These are phyloP conservation scores for Drosophila mimetica DNA, from an alignment of 2,888 invertebrate genomes.

Conservation along the genomic window DNA sequence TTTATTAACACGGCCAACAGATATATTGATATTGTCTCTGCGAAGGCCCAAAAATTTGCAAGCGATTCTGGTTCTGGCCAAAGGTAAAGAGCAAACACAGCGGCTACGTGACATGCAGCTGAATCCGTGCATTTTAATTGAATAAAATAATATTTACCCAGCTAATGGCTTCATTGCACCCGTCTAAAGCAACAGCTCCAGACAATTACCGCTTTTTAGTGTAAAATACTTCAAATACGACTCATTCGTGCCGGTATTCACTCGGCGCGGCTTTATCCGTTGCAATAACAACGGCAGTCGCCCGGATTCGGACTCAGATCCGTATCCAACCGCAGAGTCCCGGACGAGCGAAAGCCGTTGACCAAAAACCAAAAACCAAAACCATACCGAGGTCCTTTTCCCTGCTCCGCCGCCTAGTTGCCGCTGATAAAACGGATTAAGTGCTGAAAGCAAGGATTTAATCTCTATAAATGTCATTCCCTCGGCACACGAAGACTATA, in stretches of 20 bases:
- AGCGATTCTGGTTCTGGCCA: constrained; percentile 31
- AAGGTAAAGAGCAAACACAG: constrained; percentile 29
- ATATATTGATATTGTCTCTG: constrained; percentile 33
- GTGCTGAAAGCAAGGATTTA: constrained; percentile 71
- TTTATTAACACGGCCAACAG: constrained; percentile 58
- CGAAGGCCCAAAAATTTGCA: constrained; percentile 50
- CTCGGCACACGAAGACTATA: constrained; percentile 42
- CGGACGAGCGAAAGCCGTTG: constrained; percentile 14
- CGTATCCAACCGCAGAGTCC: constrained; percentile 23
- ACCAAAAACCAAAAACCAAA: constrained; percentile 29
- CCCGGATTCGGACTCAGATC: neutral
- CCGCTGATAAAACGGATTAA: constrained; percentile 73
- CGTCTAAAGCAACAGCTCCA: constrained; percentile 25
- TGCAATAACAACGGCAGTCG: constrained; percentile 38
- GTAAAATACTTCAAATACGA: constrained; percentile 55
- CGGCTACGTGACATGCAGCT: constrained; percentile 61
- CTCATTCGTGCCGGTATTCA: constrained; percentile 47
- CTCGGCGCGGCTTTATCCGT: constrained; percentile 54
- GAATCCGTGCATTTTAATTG: constrained; percentile 75
- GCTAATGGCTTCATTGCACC: constrained; percentile 75
- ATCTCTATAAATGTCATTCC: constrained; percentile 66
- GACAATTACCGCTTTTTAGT: constrained; percentile 56
- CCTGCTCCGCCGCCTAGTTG: constrained; percentile 7
- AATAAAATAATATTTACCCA: constrained; percentile 75
- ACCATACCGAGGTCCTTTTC: constrained; percentile 12